These are phyloP conservation scores for Neelides folsomi DNA, from an alignment of 2,888 invertebrate species.

Conservation along the genomic window DNA sequence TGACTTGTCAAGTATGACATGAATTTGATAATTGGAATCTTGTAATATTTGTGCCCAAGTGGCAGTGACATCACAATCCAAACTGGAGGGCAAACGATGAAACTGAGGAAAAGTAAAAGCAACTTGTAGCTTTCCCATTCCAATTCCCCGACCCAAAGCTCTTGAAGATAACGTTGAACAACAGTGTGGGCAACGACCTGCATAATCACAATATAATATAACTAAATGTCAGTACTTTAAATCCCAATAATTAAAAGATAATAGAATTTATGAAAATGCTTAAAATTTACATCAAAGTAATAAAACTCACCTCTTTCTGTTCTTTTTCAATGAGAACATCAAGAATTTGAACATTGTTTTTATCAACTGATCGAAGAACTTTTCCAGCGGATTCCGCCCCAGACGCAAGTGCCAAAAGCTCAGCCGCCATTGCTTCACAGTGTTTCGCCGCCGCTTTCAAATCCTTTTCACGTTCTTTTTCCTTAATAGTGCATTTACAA, in stretches of 20 bases:
- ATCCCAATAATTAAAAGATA: too few species aligned
- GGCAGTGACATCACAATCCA: conserved; percentile 94
- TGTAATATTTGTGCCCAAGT: conserved; percentile 85
- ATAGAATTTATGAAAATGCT: too few species aligned
- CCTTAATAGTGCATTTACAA: conserved; percentile 41
- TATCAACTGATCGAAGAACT: conserved; percentile 86
- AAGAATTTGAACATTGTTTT: conserved; percentile 82
- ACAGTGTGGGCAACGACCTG: conserved; percentile 76
- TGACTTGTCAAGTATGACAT: conserved; percentile 99
- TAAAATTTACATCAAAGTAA: too few species aligned
- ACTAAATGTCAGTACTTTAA: too few species aligned
- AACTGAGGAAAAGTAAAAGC: conserved; percentile 78
- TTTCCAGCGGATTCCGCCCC: conserved; percentile 88
- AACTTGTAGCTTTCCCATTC: conserved; percentile 94
- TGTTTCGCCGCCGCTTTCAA: conserved; percentile 87
- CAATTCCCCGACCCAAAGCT: conserved; percentile 94
- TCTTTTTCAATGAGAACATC: conserved; percentile 97
- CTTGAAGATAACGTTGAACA: conserved; percentile 89
- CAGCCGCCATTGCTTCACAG: conserved; percentile 96
- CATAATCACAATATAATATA: conserved; percentile 42
- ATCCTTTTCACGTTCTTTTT: conserved; percentile 96
- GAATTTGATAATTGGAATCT: conserved; percentile 98
- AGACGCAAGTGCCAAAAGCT: conserved; percentile 81
- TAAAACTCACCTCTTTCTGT: conserved; percentile 62
- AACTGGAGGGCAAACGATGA: conserved; percentile 86